A percentile compares a stretch with the other conserved stretches of the same genome.
phyloP scores from a whole-genome alignment of 2,797 vertebrate species.

The Chaenodraco wilsoni region DNA sequence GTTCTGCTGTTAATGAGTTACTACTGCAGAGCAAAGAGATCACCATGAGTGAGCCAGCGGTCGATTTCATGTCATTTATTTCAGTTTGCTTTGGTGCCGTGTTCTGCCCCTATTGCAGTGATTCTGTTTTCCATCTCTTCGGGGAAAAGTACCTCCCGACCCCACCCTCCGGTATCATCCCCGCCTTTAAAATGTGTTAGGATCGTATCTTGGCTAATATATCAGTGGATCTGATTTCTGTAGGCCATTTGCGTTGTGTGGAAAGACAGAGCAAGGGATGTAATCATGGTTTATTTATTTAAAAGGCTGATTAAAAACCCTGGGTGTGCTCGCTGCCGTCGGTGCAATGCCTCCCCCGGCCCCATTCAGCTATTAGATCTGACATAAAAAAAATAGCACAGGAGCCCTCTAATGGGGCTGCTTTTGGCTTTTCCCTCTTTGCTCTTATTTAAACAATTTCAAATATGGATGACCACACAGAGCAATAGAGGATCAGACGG shows the following conservation, averaged over 20 bases:
- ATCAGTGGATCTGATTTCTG: constrained; percentile 52
- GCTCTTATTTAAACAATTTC: constrained; percentile 32
- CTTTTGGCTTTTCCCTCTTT: constrained; percentile 22
- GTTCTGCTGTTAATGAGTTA: constrained; percentile 53
- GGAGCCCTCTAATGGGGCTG: constrained; percentile 23
- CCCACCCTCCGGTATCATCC: background rate
- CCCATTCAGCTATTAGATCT: constrained; percentile 55
- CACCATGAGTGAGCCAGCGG: background rate
- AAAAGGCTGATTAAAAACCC: constrained; percentile 61
- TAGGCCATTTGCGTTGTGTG: constrained; percentile 41
- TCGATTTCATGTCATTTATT: constrained; percentile 42
- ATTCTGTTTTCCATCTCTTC: constrained; percentile 27
- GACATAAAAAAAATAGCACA: constrained; percentile 28
- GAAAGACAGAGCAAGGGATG: constrained; percentile 39
- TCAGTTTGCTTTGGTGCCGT: constrained; percentile 23
- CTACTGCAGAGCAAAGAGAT: constrained; percentile 29
- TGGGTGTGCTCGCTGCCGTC: constrained; percentile 27
- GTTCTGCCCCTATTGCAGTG: constrained; percentile 14
- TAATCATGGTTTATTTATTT: constrained; percentile 66
- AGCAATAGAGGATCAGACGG: constrained; percentile 12
- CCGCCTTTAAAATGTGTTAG: constrained; percentile 52
- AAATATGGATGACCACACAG: constrained; percentile 19
- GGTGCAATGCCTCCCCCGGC: constrained; percentile 16
- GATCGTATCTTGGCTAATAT: constrained; percentile 54
- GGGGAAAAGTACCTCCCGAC: constrained; percentile 35